These are phyloP conservation scores for Diachasmimorpha longicaudata DNA, from an alignment of 1,140 invertebrate genomes.

Conservation along the genomic window DNA sequence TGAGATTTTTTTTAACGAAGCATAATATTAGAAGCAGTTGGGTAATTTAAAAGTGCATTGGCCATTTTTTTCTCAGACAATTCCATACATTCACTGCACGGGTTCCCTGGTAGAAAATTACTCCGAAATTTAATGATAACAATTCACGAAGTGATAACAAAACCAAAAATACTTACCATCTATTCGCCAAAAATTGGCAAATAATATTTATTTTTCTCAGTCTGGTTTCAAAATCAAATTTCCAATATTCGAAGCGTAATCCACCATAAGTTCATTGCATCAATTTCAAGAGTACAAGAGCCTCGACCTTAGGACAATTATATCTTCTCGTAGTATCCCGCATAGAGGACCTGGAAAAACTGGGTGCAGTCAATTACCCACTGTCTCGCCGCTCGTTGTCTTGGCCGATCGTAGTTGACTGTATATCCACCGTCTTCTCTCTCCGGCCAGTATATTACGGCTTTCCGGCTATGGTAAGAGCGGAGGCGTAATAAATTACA, in stretches of 20 bases:
- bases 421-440: not conserved
- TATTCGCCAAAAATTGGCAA: no score
- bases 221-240: no score
- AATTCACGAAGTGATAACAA: no score
- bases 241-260: not conserved
- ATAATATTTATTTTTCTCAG: no score
- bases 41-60: no score
- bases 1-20: no score
- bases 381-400: constrained; percentile 3
- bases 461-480: constrained; percentile 4
- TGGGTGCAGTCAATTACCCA: constrained; percentile 22
- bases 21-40: no score
- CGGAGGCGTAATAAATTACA: constrained; percentile 30
- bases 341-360: not conserved
- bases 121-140: no score
- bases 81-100: no score
- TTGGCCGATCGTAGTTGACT: not conserved
- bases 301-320: not conserved
- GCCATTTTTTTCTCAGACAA: no score
- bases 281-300: not conserved
- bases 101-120: no score
- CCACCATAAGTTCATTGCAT: not conserved
- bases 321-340: not conserved
- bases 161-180: no score
- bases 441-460: not conserved